These are phyloP conservation scores for Hydrozoanthus gracilis DNA, from an alignment of 92 coral and sea anemone genomes.

Conservation along the genomic window DNA sequence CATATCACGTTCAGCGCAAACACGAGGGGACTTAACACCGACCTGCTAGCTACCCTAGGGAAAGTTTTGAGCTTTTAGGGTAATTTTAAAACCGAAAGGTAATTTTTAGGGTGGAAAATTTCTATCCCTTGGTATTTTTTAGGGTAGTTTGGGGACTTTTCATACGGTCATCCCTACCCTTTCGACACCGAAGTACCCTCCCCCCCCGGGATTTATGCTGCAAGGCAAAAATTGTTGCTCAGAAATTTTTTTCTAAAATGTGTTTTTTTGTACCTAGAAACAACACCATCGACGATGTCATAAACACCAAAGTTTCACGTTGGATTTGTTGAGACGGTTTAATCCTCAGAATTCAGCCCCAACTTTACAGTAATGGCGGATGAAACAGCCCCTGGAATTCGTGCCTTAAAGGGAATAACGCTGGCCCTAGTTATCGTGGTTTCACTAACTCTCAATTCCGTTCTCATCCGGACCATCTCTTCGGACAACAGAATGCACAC, in stretches of 20 bases:
- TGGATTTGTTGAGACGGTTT: background rate
- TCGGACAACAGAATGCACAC: constrained; percentile 67
- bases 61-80: too few species aligned
- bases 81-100: too few species aligned
- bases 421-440: constrained; percentile 64
- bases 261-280: background rate
- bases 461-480: constrained; percentile 56
- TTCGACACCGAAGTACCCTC: too few species aligned
- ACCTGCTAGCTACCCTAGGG: too few species aligned
- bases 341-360: background rate
- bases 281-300: background rate
- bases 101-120: too few species aligned
- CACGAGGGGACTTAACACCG: too few species aligned
- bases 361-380: background rate
- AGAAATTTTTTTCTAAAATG: background rate
- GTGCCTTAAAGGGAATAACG: constrained; percentile 61
- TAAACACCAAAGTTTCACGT: background rate
- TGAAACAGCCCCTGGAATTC: constrained; percentile 2
- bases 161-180: too few species aligned
- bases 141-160: too few species aligned
- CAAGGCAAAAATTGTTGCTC: too few species aligned
- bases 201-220: too few species aligned
- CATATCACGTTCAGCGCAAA: too few species aligned
- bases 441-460: constrained; percentile 62
- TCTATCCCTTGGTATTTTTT: too few species aligned